Evolutionary conservation across 1,140 invertebrate species (phyloP).

Genomic region (Oncopodura yosiiana): DNA sequence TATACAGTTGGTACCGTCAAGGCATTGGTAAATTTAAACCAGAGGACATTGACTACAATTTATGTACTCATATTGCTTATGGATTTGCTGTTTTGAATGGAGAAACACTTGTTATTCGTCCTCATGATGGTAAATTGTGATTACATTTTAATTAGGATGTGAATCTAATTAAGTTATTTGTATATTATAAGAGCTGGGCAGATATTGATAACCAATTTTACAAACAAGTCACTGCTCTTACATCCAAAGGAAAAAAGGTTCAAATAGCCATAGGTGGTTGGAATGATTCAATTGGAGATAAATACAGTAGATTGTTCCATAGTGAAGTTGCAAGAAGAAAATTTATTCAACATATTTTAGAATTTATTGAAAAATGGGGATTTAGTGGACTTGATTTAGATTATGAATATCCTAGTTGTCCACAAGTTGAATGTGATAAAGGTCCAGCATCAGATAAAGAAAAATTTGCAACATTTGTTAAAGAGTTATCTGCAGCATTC

Average conservation of each 20-base stretch:
- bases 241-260: slow-evolving; percentile 47
- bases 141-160: not conserved
- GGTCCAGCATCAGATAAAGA: slow-evolving; percentile 49
- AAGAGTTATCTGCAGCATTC: slow-evolving; percentile 63
- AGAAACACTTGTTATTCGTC: slow-evolving; percentile 46
- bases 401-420: slow-evolving; percentile 54
- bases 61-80: slow-evolving; percentile 66
- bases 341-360: slow-evolving; percentile 40
- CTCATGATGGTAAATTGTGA: slow-evolving; percentile 36
- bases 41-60: slow-evolving; percentile 52
- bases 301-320: slow-evolving; percentile 44
- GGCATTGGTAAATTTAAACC: slow-evolving; percentile 54
- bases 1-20: slow-evolving; percentile 47
- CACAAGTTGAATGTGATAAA: slow-evolving; percentile 53
- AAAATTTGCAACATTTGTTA: slow-evolving; percentile 57
- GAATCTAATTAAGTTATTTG: not conserved
- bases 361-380: slow-evolving; percentile 40
- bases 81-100: slow-evolving; percentile 57
- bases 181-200: slow-evolving; percentile 50
- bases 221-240: slow-evolving; percentile 49
- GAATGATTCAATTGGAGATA: slow-evolving; percentile 43
- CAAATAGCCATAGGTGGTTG: slow-evolving; percentile 46
- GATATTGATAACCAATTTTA: slow-evolving; percentile 61
- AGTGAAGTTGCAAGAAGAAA: slow-evolving; percentile 37
- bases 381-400: slow-evolving; percentile 46